These are phyloP conservation scores for Corvus cornix DNA, from an alignment of 2,113 vertebrate species.

Conservation along the genomic window DNA sequence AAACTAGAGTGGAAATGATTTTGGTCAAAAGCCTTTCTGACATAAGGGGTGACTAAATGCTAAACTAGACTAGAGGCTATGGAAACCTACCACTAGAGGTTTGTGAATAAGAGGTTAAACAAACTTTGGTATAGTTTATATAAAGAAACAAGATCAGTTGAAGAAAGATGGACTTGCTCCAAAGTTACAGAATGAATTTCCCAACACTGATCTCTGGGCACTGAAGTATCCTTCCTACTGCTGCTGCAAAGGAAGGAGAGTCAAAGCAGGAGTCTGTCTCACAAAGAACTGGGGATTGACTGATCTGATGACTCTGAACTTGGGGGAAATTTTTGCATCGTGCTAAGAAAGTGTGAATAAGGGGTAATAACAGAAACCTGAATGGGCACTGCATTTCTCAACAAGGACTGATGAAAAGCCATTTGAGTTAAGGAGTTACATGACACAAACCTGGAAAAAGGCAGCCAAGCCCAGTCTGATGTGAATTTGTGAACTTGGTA, in stretches of 20 bases:
- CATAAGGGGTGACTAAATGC: not conserved
- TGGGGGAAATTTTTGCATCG: not conserved
- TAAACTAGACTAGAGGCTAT: not conserved
- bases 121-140: not conserved
- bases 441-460: not conserved
- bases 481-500: not conserved
- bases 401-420: not conserved
- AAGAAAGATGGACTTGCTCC: not conserved
- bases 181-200: not conserved
- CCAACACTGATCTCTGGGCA: not conserved
- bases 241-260: not conserved
- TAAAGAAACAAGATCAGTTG: not conserved
- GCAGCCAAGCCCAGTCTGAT: not conserved
- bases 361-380: not conserved
- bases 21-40: not conserved
- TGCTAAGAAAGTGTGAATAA: not conserved
- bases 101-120: not conserved
- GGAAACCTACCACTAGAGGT: not conserved
- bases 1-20: not conserved
- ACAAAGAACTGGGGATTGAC: not conserved
- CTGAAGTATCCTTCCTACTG: not conserved
- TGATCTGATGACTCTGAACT: not conserved
- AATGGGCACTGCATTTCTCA: not conserved
- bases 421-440: not conserved
- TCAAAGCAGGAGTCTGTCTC: not conserved